Evolutionary conservation across 30 jellyfish, hydroid and myxozoan genomes (phyloP).

Genomic region (Haliclystus octoradiatus): DNA sequence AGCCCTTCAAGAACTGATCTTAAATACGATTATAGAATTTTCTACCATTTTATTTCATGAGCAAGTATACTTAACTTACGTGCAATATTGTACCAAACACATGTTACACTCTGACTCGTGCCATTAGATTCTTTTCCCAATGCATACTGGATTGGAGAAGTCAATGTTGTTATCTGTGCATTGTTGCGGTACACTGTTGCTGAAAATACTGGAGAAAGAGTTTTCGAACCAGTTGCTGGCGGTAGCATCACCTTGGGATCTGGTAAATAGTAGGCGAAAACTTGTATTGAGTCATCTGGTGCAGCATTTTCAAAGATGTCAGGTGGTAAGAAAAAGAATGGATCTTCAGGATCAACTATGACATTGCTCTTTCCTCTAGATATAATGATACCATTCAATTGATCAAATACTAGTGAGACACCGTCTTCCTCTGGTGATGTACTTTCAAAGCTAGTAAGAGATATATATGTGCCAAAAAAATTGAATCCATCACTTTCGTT

Average conservation of each 20-base stretch:
- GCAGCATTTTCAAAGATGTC: not conserved
- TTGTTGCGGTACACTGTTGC: not conserved
- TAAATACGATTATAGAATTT: no score
- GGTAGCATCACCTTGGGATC: not conserved
- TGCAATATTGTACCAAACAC: not conserved
- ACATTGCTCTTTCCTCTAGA: not conserved
- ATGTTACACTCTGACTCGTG: not conserved
- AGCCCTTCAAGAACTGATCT: no score
- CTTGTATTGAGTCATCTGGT: not conserved
- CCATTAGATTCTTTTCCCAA: not conserved
- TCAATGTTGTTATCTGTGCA: not conserved
- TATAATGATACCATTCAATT: not conserved
- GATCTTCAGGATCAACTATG: not conserved
- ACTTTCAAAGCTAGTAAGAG: not conserved
- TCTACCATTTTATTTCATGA: no score
- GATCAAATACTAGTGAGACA: not conserved
- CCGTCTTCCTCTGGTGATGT: not conserved
- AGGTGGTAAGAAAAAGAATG: not conserved
- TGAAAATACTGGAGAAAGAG: not conserved
- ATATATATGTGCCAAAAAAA: not conserved
- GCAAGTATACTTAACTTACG: no score
- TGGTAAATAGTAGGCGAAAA: not conserved
- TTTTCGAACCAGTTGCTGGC: not conserved
- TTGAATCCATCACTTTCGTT: not conserved
- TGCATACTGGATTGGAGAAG: not conserved